phyloP scores from a whole-genome alignment of 2,888 invertebrate species.

The Phyllotreta striolata region DNA sequence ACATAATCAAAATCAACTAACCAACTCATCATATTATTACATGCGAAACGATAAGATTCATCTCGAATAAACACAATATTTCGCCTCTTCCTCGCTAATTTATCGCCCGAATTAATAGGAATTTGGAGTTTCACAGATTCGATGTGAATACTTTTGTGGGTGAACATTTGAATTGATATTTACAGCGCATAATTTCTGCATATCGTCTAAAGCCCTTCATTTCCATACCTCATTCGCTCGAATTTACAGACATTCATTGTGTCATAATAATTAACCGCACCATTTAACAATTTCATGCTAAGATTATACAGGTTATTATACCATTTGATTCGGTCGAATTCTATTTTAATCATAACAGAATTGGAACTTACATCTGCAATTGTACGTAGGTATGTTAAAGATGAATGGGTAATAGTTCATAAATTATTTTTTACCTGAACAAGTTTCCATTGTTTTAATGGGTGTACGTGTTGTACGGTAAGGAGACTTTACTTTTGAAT shows the following conservation, averaged over 20 bases:
- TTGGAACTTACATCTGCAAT: no score
- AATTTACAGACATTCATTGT: conserved; percentile 60
- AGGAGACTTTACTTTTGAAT: conserved; percentile 38
- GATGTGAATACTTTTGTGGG: no score
- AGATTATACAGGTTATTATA: conserved; percentile 57
- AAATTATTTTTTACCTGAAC: conserved; percentile 16
- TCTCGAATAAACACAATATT: no score
- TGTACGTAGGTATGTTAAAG: no score
- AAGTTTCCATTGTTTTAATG: conserved; percentile 23
- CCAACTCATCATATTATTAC: no score
- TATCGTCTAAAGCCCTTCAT: conserved; percentile 19
- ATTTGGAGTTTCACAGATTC: no score
- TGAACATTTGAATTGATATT: no score
- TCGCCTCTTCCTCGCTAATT: no score
- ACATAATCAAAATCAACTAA: no score
- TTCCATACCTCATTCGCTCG: conserved; percentile 47
- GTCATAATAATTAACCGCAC: conserved; percentile 61
- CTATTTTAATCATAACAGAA: no score
- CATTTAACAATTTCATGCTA: conserved; percentile 61
- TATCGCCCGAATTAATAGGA: no score
- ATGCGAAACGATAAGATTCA: no score
- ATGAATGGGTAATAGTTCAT: neutral
- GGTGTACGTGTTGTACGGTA: conserved; percentile 31
- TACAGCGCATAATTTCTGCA: neutral
- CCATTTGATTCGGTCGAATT: conserved; percentile 46